Evolutionary conservation across 2,888 invertebrate species (phyloP), one percentile per base, ranked within the genome.

Genomic region (Willowsia nigromaculata): DNA sequence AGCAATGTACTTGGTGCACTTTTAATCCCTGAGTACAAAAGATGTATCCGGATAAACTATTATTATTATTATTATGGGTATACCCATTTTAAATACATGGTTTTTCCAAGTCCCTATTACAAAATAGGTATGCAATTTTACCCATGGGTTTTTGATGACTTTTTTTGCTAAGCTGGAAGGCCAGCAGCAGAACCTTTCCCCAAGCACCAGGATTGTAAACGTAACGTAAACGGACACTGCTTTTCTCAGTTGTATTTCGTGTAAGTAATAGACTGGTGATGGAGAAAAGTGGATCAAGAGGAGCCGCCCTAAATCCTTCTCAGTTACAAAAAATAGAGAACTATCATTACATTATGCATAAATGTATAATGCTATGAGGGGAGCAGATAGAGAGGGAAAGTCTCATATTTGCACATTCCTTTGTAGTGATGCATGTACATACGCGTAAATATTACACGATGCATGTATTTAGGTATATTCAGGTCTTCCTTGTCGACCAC

Each of bases 291-390:
- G 84, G 88, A 88, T 89, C 89, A 89, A 89, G 71, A 62, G 89
- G 89, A 85, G 89, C 89, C 89, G 89, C 89, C 89, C 89, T 80
- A 89, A 84, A 89, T 84, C 89, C 84, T 84, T 85, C 59, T 80
- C 80, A 59, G 59, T 82, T 88, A 59, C 74, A 59, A 47, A 30
- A 62, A 76, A 87, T 9, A 30, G 53, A 68, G 18, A 56, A 13
- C 53, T 56, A 78, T 80, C 71, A 81, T 71, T 68, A 81, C 71
- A 84, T 84, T 50, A 50, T 50, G 71, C 74, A 74, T 59, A 85
- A 74, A 74, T 30, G n/a, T 53, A 53, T 30, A 78, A 13, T 71
- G n/a, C 47, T 27, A 0, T 33, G 65, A 30, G 18, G n/a, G 65
- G 15, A 13, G 15, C n/a, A 47, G 47, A 76, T 11, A 76, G 50